Percentiles rank a stretch among this genome's conserved stretches.
These are phyloP conservation scores for Dolichomitus sp. DNA, from an alignment of 2,888 invertebrate species.

Conservation along the genomic window DNA sequence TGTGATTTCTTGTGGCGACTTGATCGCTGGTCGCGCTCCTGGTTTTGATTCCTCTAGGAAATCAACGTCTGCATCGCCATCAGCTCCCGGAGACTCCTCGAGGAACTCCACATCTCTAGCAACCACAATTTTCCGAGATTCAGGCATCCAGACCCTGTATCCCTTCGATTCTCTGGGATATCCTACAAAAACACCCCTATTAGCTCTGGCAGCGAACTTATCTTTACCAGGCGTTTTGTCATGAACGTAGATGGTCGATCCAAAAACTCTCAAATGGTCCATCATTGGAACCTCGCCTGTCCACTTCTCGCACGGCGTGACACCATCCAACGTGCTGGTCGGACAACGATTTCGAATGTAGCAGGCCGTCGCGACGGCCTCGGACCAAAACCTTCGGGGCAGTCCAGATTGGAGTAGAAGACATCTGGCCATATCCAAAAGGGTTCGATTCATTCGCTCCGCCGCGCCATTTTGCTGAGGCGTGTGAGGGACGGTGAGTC, in stretches of 20 bases:
- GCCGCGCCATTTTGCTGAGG: conserved; percentile 76
- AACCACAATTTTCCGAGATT: too few relatives aligned
- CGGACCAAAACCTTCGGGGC: conserved; percentile 73
- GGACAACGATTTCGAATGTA: too few relatives aligned
- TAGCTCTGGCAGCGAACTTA: neutral
- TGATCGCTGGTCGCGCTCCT: too few relatives aligned
- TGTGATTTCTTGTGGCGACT: too few relatives aligned
- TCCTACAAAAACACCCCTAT: too few relatives aligned
- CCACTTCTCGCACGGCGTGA: conserved; percentile 64
- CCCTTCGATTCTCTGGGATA: too few relatives aligned
- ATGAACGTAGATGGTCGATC: neutral
- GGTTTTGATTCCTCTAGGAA: too few relatives aligned
- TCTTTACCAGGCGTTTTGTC: neutral
- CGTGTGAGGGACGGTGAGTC: conserved; percentile 69
- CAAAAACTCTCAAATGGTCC: neutral
- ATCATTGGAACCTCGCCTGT: neutral
- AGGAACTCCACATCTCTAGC: too few relatives aligned
- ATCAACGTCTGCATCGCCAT: too few relatives aligned
- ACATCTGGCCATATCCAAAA: conserved; percentile 73
- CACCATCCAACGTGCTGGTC: conserved; percentile 36
- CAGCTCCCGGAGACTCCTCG: too few relatives aligned
- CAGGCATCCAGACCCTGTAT: too few relatives aligned
- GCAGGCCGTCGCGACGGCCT: conserved; percentile 73
- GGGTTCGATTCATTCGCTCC: conserved; percentile 75
- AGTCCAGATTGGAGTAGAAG: conserved; percentile 70